Conservation (phyloP, 2,888 invertebrate genomes). For the Tipula vernalis region DNA sequence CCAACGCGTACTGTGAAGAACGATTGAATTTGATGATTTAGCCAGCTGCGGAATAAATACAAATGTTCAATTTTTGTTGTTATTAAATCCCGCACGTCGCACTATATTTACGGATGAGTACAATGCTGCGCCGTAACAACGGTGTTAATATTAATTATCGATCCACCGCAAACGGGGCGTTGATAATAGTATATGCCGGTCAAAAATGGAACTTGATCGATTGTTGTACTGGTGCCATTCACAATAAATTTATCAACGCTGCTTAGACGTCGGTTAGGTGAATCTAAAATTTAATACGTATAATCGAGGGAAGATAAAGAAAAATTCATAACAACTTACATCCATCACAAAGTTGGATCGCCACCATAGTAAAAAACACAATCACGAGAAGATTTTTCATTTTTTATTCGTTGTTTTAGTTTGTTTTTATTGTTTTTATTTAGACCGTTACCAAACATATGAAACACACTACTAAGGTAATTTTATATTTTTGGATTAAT, state of each 20-base stretch:
- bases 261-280: neutral
- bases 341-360: neutral
- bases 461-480: neutral
- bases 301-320: neutral
- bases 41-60: neutral
- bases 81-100: neutral
- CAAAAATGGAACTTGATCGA: neutral
- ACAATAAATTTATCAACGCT: neutral
- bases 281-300: neutral
- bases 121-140: neutral
- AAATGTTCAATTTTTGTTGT: too few species aligned
- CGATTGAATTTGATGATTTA: neutral
- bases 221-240: neutral
- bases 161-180: neutral
- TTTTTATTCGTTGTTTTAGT: neutral
- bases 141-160: neutral
- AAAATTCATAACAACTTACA: neutral
- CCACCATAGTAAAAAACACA: neutral
- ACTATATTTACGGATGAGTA: neutral
- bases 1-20: neutral
- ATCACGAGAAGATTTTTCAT: neutral
- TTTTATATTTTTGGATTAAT: neutral
- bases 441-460: neutral
- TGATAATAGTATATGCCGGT: neutral
- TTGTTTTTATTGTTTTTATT: too few species aligned